phyloP scores from a whole-genome alignment of 2,797 vertebrate genomes.

The Sphenopsis melanotis region DNA sequence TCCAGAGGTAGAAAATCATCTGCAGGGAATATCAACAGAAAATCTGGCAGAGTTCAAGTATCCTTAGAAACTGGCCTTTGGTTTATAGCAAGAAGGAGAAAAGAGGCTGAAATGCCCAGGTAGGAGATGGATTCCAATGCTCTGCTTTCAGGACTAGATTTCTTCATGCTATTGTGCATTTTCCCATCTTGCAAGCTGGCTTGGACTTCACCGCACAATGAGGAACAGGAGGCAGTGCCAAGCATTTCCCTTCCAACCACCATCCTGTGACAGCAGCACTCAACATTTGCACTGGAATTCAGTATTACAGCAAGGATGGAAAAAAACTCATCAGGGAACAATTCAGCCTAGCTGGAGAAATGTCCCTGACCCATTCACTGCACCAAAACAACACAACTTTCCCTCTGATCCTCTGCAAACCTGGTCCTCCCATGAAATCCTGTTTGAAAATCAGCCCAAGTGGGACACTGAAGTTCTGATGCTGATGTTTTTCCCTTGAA shows the following conservation, averaged over 20 bases:
- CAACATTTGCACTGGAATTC: conserved; percentile 17
- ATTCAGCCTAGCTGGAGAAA: conserved; percentile 16
- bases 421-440: neutral
- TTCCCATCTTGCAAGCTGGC: neutral
- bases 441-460: neutral
- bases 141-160: neutral
- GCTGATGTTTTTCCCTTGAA: neutral
- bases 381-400: neutral
- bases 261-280: conserved; percentile 22
- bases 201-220: neutral
- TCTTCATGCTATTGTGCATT: neutral
- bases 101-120: neutral
- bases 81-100: neutral
- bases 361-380: neutral
- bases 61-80: neutral
- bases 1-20: neutral
- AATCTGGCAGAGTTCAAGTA: neutral
- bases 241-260: conserved; percentile 17
- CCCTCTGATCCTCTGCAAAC: neutral
- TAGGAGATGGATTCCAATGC: neutral
- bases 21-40: neutral
- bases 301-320: conserved; percentile 28
- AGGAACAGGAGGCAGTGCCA: neutral
- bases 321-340: conserved; percentile 13
- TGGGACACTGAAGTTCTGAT: neutral